Base-by-base conservation (phyloP, 2,888 invertebrate species). In the Amiota communis region DNA sequence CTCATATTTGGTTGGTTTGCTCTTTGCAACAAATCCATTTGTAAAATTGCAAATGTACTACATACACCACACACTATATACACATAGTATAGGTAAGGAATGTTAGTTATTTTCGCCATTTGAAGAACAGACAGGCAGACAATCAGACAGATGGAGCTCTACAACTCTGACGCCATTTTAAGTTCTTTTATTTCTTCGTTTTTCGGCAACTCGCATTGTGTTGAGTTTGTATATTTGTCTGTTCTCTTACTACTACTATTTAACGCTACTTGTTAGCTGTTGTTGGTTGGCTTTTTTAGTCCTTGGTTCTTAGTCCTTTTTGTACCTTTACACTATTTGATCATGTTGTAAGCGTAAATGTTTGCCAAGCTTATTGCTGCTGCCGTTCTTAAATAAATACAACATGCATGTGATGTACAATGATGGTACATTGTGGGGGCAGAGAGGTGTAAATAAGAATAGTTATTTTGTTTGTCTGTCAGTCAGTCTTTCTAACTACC, bases 21-120 rank as follows among this genome's bases (percentile, higher is more conserved):
- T 59, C 59, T 59, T 20, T 59, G 83, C 83, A 84, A 81, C 83
- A 84, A 83, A 85, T 83, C 83, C 83, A 83, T 83, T 83, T 83
- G 83, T 85, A 78, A 83, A 83, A 84, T 84, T 83, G 81, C 85
- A 83, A 83, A 70, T 57, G 57, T 20, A 17, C 13, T 76, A 15
- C 17, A 68, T 72, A 63, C 72, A 77, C 73, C 72, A 73, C 72
- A 61, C 64, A 70, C 70, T 56, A 64, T 56, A 63, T 70, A 61
- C 13, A 20, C 12, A 36, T 53, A 53, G 13, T 8, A n/a, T 53
- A 15, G 8, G 53, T 53, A 53, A 15, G 15, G 9, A 53, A 53
- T 53, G 53, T 53, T 15, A n/a, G 53, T n/a, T 59, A 17, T 63
- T 23, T 63, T 23, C 12, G 2, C 36, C 36, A 36, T 36, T 36